phyloP scores from a whole-genome alignment of 2,113 vertebrate genomes.

The Dasyprocta punctata region DNA sequence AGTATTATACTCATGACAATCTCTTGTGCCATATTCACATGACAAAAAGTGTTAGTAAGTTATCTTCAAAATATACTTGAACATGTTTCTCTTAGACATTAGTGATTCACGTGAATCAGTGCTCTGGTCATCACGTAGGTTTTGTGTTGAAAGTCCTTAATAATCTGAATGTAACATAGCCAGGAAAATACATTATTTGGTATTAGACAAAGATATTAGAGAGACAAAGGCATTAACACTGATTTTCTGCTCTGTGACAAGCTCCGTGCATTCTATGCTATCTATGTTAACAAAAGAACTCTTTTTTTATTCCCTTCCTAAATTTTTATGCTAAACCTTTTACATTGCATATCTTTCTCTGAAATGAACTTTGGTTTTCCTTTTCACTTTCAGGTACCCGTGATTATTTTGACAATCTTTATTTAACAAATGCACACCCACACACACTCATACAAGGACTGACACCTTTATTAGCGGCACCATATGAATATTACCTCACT shows the following conservation, averaged over 20 bases:
- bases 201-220: slow-evolving; percentile 19
- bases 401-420: not conserved
- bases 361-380: not conserved
- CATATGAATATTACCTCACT: not conserved
- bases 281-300: not conserved
- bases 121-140: not conserved
- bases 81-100: not conserved
- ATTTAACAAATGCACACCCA: not conserved
- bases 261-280: not conserved
- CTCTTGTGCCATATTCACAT: not conserved
- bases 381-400: not conserved
- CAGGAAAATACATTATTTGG: slow-evolving; percentile 42
- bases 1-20: not conserved
- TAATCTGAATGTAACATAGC: not conserved
- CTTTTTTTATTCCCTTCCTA: not conserved
- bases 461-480: not conserved
- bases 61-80: not conserved
- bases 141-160: not conserved
- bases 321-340: not conserved
- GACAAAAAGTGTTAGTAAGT: not conserved
- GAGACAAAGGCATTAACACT: too few species aligned
- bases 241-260: not conserved
- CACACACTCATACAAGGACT: not conserved
- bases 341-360: not conserved
- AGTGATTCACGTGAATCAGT: not conserved